Percentiles rank a stretch among this genome's conserved stretches.
Conservation (phyloP, 2,888 invertebrate genomes). For the Nephrotoma guestfalica region DNA sequence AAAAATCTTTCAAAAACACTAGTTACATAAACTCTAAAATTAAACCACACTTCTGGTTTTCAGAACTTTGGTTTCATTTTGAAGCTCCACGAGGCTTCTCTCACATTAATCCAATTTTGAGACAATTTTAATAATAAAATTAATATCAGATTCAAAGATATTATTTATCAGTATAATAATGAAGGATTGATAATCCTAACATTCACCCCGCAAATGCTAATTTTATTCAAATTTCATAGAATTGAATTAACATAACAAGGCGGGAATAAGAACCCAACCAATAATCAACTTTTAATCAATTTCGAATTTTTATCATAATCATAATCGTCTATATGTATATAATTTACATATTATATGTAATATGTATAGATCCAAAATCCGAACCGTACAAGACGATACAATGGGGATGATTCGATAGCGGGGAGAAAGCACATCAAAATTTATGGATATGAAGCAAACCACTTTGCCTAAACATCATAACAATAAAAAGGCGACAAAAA, state of each 20-base stretch:
- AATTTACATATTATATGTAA: not conserved
- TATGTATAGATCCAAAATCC: not conserved
- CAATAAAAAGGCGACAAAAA: not conserved
- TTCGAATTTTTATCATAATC: not conserved
- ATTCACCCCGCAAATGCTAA: not conserved
- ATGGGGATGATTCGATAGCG: not conserved
- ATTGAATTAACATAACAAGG: not conserved
- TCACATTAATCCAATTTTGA: too few species aligned
- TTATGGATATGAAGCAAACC: not conserved
- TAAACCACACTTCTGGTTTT: too few species aligned
- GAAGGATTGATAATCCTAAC: not conserved
- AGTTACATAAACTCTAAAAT: too few species aligned
- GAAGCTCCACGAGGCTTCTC: too few species aligned
- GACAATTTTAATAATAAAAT: not conserved
- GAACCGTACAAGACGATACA: not conserved
- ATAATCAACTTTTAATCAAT: not conserved
- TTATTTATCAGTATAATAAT: not conserved
- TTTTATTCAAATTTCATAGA: not conserved
- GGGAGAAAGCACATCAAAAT: not conserved
- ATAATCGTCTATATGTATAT: not conserved
- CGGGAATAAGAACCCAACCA: not conserved
- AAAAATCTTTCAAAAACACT: too few species aligned
- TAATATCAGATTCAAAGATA: not conserved
- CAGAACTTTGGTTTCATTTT: too few species aligned
- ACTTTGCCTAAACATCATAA: not conserved